Percentiles rank a stretch among this genome's conserved stretches.
Evolutionary conservation across 1,140 invertebrate species (phyloP).

Genomic region (Drosophila rhopaloa): DNA sequence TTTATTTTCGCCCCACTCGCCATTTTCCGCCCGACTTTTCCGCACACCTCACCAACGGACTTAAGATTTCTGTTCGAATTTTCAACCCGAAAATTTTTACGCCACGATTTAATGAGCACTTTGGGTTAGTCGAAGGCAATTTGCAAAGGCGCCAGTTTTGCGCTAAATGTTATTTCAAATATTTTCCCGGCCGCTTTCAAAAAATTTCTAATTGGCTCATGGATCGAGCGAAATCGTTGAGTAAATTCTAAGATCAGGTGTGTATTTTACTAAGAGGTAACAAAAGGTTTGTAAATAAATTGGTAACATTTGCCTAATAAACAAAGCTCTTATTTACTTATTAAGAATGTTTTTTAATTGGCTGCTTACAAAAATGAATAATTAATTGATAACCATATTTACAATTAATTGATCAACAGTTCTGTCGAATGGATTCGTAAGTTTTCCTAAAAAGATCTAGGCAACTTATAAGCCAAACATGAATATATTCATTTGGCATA

Average conservation of each 20-base stretch:
- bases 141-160: constrained; percentile 69
- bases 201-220: constrained; percentile 56
- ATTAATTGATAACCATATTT: background rate
- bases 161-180: constrained; percentile 78
- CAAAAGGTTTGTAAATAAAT: background rate
- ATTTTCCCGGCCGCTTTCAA: constrained; percentile 51
- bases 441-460: constrained; percentile 1
- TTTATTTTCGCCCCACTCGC: constrained; percentile 47
- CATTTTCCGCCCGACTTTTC: constrained; percentile 8
- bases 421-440: background rate
- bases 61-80: constrained; percentile 61
- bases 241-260: too few species aligned
- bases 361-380: background rate
- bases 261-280: background rate
- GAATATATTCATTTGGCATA: constrained; percentile 67
- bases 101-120: constrained; percentile 74
- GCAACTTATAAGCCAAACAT: constrained; percentile 12
- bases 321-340: too few species aligned
- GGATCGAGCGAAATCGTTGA: constrained; percentile 24
- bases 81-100: constrained; percentile 54
- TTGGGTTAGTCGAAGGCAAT: constrained; percentile 61
- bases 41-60: constrained; percentile 22
- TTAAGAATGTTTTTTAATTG: too few species aligned
- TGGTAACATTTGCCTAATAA: too few species aligned
- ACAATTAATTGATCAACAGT: too few species aligned